Percentiles rank a stretch among this genome's conserved stretches.
These are phyloP conservation scores for Neodiprion fabricii DNA, from an alignment of 1,140 invertebrate species.

Conservation along the genomic window DNA sequence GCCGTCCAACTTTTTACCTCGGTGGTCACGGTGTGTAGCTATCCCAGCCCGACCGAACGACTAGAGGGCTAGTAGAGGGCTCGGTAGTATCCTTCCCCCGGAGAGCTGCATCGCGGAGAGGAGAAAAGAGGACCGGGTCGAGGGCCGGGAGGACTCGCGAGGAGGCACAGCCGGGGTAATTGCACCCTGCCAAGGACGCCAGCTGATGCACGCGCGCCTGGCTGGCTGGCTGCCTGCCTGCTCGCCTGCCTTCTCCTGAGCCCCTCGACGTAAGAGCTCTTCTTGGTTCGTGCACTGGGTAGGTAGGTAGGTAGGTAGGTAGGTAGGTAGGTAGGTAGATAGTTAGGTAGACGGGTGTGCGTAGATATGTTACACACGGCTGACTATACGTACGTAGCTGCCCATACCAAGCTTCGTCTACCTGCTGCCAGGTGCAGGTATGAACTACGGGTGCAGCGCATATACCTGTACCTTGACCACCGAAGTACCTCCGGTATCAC, in stretches of 20 bases:
- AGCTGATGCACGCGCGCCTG: constrained; percentile 52
- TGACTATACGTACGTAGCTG: neutral
- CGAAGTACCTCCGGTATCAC: no score
- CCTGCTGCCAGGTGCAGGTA: neutral
- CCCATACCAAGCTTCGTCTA: neutral
- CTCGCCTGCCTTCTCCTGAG: no score
- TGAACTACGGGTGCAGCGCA: neutral
- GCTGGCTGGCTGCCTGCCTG: constrained; percentile 22
- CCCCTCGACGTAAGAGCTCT: no score
- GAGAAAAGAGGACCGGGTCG: neutral
- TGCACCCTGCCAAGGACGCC: constrained; percentile 62
- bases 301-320: no score
- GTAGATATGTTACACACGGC: no score
- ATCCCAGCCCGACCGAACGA: neutral
- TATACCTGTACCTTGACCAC: no score
- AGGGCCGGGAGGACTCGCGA: neutral
- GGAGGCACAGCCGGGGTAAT: constrained; percentile 56
- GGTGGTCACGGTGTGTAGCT: constrained; percentile 4
- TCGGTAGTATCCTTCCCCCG: neutral
- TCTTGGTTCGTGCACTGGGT: no score
- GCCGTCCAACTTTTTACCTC: neutral
- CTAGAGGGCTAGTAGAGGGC: neutral
- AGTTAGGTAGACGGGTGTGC: no score
- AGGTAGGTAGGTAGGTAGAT: no score
- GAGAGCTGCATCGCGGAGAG: neutral